Evolutionary conservation across 2,113 vertebrate genomes (phyloP).

Genomic region (Caranx ignobilis): DNA sequence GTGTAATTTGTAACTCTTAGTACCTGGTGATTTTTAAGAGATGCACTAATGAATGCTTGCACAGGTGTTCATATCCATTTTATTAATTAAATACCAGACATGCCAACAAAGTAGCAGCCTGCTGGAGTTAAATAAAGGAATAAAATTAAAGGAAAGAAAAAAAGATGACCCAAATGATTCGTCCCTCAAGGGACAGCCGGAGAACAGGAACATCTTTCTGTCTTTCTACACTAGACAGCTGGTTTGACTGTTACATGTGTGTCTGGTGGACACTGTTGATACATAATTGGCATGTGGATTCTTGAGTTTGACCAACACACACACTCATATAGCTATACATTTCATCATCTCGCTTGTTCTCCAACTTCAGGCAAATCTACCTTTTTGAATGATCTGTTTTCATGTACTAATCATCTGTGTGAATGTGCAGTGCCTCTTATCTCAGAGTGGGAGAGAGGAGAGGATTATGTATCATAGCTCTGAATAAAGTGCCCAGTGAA

Average conservation of each 20-base stretch:
- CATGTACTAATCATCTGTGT: constrained; percentile 17
- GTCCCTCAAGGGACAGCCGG: neutral
- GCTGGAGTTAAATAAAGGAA: constrained; percentile 27
- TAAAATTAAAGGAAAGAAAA: neutral
- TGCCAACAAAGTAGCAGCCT: constrained; percentile 39
- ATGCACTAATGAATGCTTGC: constrained; percentile 52
- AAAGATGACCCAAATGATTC: constrained; percentile 6
- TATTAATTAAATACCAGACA: constrained; percentile 62
- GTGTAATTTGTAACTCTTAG: constrained; percentile 35
- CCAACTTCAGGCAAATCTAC: constrained; percentile 18
- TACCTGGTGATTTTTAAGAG: constrained; percentile 30
- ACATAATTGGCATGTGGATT: constrained; percentile 30
- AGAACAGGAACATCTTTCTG: neutral
- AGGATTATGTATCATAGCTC: constrained; percentile 38
- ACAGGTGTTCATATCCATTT: constrained; percentile 59
- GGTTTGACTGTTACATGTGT: constrained; percentile 18
- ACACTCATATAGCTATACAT: neutral
- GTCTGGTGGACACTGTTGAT: constrained; percentile 27
- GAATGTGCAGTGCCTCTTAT: constrained; percentile 23
- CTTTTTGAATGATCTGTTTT: constrained; percentile 9
- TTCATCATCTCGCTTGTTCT: neutral
- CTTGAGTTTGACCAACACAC: constrained; percentile 39
- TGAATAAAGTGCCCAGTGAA: constrained; percentile 14
- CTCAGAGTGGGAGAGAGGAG: neutral
- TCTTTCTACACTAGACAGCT: neutral